A percentile compares a stretch with the other conserved stretches of the same genome.
Conservation (phyloP, 92 coral and sea anemone genomes). For the Bergia sp. region DNA sequence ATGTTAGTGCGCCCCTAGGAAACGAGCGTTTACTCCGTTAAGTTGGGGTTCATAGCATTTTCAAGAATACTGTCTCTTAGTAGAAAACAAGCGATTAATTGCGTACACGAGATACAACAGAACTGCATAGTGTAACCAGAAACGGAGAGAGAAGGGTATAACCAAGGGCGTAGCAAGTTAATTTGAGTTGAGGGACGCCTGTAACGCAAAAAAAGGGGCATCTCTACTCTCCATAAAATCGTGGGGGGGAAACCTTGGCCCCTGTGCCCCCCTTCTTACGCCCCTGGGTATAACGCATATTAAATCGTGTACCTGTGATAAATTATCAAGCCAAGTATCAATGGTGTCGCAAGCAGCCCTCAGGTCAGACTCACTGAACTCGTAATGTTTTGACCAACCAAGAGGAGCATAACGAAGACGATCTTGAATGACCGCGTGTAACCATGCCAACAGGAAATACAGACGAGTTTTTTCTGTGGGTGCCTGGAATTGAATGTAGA, state of each 20-base stretch:
- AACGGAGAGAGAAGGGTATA: too few relatives aligned
- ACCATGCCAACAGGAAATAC: slow-evolving; percentile 56
- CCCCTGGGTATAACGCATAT: too few relatives aligned
- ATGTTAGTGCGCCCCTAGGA: slow-evolving; percentile 53
- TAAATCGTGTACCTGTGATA: slow-evolving; percentile 38
- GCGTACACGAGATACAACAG: too few relatives aligned
- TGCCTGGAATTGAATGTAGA: slow-evolving; percentile 19
- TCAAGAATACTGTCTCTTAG: too few relatives aligned
- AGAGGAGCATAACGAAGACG: slow-evolving; percentile 59
- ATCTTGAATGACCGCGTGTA: slow-evolving; percentile 53
- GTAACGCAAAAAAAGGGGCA: too few relatives aligned
- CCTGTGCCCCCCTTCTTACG: too few relatives aligned
- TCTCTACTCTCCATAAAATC: too few relatives aligned
- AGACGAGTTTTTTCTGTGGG: slow-evolving; percentile 56
- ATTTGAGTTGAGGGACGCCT: too few relatives aligned
- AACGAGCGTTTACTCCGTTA: not conserved
- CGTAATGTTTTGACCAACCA: slow-evolving; percentile 58
- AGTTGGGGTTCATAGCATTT: not conserved
- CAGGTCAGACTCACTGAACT: slow-evolving; percentile 56
- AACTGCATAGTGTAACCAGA: too few relatives aligned
- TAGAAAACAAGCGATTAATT: not conserved
- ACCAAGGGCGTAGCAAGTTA: not conserved
- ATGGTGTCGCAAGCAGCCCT: slow-evolving; percentile 50
- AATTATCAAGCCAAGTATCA: slow-evolving; percentile 53
- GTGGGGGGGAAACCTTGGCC: too few relatives aligned